phyloP scores from a whole-genome alignment of 2,888 invertebrate genomes.

The Lissonota sp. region DNA sequence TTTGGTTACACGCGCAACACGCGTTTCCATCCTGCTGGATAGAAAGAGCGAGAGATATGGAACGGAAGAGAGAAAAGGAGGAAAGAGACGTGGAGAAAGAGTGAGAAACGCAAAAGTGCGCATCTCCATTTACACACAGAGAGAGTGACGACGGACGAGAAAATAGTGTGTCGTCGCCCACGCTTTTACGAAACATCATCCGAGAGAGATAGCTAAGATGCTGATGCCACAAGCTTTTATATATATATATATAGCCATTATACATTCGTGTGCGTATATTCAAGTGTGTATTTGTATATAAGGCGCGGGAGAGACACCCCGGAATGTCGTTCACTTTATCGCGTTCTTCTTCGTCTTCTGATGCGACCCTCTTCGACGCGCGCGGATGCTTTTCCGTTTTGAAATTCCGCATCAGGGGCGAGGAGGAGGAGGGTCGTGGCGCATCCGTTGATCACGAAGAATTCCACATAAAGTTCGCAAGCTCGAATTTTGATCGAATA shows the following conservation, averaged over 20 bases:
- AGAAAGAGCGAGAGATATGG: conserved; percentile 8
- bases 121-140: conserved; percentile 42
- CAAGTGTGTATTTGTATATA: neutral
- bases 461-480: conserved; percentile 5
- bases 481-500: conserved; percentile 28
- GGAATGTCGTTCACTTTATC: conserved; percentile 53
- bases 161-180: conserved; percentile 64
- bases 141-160: conserved; percentile 65
- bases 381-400: conserved; percentile 19
- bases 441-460: conserved; percentile 40
- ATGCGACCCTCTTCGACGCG: neutral
- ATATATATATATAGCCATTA: neutral
- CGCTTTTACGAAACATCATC: conserved; percentile 47
- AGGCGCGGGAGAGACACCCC: conserved; percentile 9
- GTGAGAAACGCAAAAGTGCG: conserved; percentile 16
- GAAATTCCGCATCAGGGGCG: conserved; percentile 34
- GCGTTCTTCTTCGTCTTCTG: conserved; percentile 30
- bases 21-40: neutral
- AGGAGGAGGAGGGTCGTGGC: conserved; percentile 31
- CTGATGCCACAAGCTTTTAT: conserved; percentile 13
- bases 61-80: conserved; percentile 17
- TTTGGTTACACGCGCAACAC: conserved; percentile 51
- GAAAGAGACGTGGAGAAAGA: conserved; percentile 29
- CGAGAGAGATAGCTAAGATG: conserved; percentile 22
- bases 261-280: neutral